Percentiles rank a stretch among this genome's conserved stretches.
phyloP scores from a whole-genome alignment of 2,888 invertebrate genomes.

The Dusona sp. region DNA sequence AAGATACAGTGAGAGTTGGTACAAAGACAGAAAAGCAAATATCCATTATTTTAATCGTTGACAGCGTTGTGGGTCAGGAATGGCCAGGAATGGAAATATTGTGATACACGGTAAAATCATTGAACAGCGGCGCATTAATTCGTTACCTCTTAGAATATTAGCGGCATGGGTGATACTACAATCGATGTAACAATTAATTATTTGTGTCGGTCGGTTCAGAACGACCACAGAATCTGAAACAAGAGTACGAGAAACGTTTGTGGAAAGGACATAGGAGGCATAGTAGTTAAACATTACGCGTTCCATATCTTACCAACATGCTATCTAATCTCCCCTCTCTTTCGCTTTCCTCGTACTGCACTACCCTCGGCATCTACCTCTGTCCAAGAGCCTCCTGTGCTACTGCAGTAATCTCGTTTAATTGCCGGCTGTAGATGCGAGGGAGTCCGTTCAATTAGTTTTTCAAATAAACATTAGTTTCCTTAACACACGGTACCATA shows the following conservation, averaged over 20 bases:
- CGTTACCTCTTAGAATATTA: constrained; percentile 33
- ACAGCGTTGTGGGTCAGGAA: neutral
- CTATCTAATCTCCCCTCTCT: constrained; percentile 82
- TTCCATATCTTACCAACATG: constrained; percentile 83
- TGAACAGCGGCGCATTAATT: constrained; percentile 14
- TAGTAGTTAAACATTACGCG: constrained; percentile 84
- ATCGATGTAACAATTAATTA: constrained; percentile 83
- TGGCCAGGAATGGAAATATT: constrained; percentile 23
- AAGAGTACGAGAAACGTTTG: constrained; percentile 42
- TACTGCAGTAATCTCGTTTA: constrained; percentile 84
- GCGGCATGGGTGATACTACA: constrained; percentile 44
- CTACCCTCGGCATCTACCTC: constrained; percentile 51
- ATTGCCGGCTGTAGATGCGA: constrained; percentile 84
- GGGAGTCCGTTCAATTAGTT: constrained; percentile 81
- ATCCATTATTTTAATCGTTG: constrained; percentile 20
- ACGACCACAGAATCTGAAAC: constrained; percentile 64
- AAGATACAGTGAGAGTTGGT: neutral
- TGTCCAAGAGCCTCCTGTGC: constrained; percentile 72
- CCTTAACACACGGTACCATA: constrained; percentile 78
- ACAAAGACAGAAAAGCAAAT: constrained; percentile 7
- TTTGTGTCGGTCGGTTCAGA: constrained; percentile 80
- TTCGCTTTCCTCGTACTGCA: constrained; percentile 52
- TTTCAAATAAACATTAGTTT: constrained; percentile 80
- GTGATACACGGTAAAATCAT: constrained; percentile 20
- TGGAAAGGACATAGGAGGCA: constrained; percentile 69